A percentile compares a stretch with the other conserved stretches of the same genome.
These are phyloP conservation scores for Proctacanthus coquilletti DNA, from an alignment of 1,140 invertebrate species.

Conservation along the genomic window DNA sequence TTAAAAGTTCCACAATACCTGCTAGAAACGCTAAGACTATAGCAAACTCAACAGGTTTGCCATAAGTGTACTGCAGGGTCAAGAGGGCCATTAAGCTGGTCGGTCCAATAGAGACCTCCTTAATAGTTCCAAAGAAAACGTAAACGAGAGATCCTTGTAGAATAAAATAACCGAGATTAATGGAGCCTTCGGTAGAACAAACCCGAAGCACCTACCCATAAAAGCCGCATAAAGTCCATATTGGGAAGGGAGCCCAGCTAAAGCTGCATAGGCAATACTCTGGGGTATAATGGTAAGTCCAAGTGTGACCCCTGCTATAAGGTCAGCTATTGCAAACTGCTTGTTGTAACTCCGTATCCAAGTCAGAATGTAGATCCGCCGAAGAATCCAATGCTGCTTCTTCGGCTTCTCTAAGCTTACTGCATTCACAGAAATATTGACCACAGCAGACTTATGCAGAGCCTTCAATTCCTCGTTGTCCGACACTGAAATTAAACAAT, in stretches of 20 bases:
- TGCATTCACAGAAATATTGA: too few relatives aligned
- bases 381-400: slow-evolving; percentile 18
- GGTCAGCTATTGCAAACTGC: slow-evolving; percentile 41
- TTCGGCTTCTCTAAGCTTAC: too few relatives aligned
- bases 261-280: slow-evolving; percentile 63
- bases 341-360: slow-evolving; percentile 49
- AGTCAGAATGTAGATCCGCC: slow-evolving; percentile 36
- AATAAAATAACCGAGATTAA: not conserved
- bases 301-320: slow-evolving; percentile 61
- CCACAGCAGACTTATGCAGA: too few relatives aligned
- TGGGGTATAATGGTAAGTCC: slow-evolving; percentile 72
- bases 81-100: slow-evolving; percentile 68
- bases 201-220: slow-evolving; percentile 10
- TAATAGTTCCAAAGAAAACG: slow-evolving; percentile 73
- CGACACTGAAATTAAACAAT: too few relatives aligned
- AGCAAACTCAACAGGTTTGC: slow-evolving; percentile 55
- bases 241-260: slow-evolving; percentile 57
- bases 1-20: slow-evolving; percentile 58
- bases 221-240: slow-evolving; percentile 33
- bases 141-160: slow-evolving; percentile 68
- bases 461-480: too few relatives aligned
- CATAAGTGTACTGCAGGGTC: slow-evolving; percentile 54
- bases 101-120: slow-evolving; percentile 80
- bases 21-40: slow-evolving; percentile 61
- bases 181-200: not conserved